Evolutionary conservation across 2,113 vertebrate species (phyloP).

Genomic region (Tenebrosternarchus preto): DNA sequence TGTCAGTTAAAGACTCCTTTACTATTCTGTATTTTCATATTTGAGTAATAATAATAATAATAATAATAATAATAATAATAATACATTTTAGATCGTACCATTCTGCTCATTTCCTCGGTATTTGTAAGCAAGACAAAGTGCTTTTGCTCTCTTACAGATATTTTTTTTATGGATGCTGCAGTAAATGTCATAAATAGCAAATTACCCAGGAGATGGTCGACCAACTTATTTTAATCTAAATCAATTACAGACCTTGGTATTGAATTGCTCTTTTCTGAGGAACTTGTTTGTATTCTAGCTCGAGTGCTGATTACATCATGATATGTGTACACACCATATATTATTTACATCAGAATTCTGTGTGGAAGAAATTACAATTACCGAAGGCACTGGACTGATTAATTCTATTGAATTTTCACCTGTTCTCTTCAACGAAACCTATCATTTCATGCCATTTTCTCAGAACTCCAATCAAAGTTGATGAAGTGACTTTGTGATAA

Average conservation of each 20-base stretch:
- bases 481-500: conserved; percentile 47
- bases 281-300: conserved; percentile 54
- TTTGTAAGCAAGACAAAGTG: conserved; percentile 1
- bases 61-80: conserved; percentile 21
- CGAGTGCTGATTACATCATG: conserved; percentile 51
- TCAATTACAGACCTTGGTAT: conserved; percentile 54
- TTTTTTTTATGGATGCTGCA: conserved; percentile 26
- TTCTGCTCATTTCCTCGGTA: neutral
- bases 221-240: conserved; percentile 55
- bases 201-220: conserved; percentile 49
- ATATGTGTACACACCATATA: conserved; percentile 57
- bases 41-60: neutral
- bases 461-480: conserved; percentile 38
- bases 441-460: conserved; percentile 56
- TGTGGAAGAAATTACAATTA: conserved; percentile 56
- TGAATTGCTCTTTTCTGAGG: conserved; percentile 37
- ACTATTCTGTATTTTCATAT: conserved; percentile 57
- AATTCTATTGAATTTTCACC: conserved; percentile 57
- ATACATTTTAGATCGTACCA: neutral
- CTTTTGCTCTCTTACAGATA: neutral
- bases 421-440: conserved; percentile 34
- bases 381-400: conserved; percentile 54
- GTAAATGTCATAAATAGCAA: conserved; percentile 40
- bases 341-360: conserved; percentile 56
- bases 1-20: conserved; percentile 68